Base-by-base conservation (phyloP, 2,113 vertebrate species). In the Thalassarche chlororhynchos region DNA sequence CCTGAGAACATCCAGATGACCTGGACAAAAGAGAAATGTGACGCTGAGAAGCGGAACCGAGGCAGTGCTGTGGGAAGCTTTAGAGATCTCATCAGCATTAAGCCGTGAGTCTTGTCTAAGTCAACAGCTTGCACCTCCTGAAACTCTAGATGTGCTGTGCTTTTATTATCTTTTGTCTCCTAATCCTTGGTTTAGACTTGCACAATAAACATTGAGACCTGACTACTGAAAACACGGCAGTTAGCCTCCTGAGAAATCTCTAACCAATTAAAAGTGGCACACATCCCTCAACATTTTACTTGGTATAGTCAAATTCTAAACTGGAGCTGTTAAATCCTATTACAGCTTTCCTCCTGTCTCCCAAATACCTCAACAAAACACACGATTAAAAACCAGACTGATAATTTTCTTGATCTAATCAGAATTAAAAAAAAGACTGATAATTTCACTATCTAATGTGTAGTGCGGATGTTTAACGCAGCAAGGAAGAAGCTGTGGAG, bases 1-100 rank as follows among this genome's bases (percentile, higher is more conserved):
- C 96, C 98, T 23, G 99, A 99, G 81, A 99, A 99, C 91, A 99
- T 99, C 89, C 99, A 99, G 94, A 99, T 99, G 99, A 99, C 99
- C 1, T 99, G 99, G 99, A 99, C 99, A 8, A 98, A 98, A 93
- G 99, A 99, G 90, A 99, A 99, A 87, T 98, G 98, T 47, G 98
- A 99, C 3, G 98, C 98, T 7, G 99, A 99, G 95, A 98, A 98
- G 93, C 97, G 98, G 89, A 99, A 98, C 96, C 97, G 97, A 55
- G 98, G 97, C 95, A 99, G 98, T 3, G 98, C 98, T 18, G 98
- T 99, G 8, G 99, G 99, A 91, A 99, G 98, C 97, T 99, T 99
- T 95, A 98, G 99, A 95, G 99, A 99, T 80, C 99, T 99, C 81
- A 99, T 99, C 97, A 99, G 98, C 95, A 99, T 99, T 97, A 99